Evolutionary conservation across 2,888 invertebrate species (phyloP).

Genomic region (Hyposoter didymator): DNA sequence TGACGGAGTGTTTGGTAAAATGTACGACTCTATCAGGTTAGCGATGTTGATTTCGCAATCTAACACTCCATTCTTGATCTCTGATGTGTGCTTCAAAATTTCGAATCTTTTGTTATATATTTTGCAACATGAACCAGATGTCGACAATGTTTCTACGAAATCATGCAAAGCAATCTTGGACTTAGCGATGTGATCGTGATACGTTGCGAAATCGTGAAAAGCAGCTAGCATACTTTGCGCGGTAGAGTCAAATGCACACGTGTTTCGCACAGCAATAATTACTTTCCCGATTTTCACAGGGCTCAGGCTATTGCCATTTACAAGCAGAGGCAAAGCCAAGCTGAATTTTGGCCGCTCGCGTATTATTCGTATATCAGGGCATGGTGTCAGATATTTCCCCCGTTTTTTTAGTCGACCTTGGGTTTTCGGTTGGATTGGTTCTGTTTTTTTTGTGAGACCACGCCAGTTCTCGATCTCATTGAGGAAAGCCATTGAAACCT

Average conservation of each 20-base stretch:
- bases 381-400: conserved; percentile 23
- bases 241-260: conserved; percentile 53
- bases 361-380: conserved; percentile 24
- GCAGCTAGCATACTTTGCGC: conserved; percentile 46
- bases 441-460: conserved; percentile 27
- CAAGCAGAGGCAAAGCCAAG: conserved; percentile 35
- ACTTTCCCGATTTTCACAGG: conserved; percentile 46
- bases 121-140: conserved; percentile 1
- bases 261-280: conserved; percentile 27
- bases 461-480: conserved; percentile 55
- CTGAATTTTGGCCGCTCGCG: conserved; percentile 36
- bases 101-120: conserved; percentile 4
- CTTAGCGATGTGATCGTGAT: conserved; percentile 31
- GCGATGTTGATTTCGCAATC: conserved; percentile 44
- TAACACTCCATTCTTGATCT: conserved; percentile 22
- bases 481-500: conserved; percentile 27
- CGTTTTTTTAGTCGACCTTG: conserved; percentile 7
- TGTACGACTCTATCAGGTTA: conserved; percentile 5
- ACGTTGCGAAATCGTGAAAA: conserved; percentile 49
- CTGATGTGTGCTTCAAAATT: conserved; percentile 4
- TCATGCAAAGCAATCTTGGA: conserved; percentile 40
- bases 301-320: conserved; percentile 46
- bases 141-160: conserved; percentile 47
- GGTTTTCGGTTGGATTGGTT: conserved; percentile 29
- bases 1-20: conserved; percentile 38